Evolutionary conservation across 1,140 invertebrate genomes (phyloP), one percentile per base, ranked within the genome.

Genomic region (Philaenus spumarius): DNA sequence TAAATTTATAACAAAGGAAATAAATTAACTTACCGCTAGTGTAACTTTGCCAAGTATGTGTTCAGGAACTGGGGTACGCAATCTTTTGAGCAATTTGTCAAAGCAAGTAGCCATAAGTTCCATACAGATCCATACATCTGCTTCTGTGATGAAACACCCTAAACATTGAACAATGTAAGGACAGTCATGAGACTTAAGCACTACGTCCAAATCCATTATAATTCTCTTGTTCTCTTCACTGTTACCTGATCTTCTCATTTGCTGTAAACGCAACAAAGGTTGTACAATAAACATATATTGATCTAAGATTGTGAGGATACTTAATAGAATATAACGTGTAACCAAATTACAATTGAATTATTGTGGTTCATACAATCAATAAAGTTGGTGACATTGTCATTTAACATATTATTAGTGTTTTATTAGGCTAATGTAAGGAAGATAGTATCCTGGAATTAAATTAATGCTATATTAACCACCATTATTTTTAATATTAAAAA

Each of bases 91-190:
- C 67, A 98, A 76, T 77, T 98, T 98, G 72, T 99, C 97, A 69
- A 98, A 89, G 77, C 96, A 98, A 11, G 94, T 96, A 7, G 91
- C 85, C 97, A 98, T 98, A 45, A 98, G 77, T 76, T 99, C 96
- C 88, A 90, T 90, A 72, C 89, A 92, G 67, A 92, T 92, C 88
- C 89, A 92, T 0, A 92, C 89, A 72, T 93, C 89, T 1, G 87
- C 83, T 69, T 95, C 90, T 1, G 93, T 97, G 24, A 98, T 95
- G 73, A 98, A 97, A 74, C 91, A 97, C 22, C 96, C 97, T 66
- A 95, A 80, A 75, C 95, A 99, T 71, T 94, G 86, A 54, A 98
- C 96, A 67, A 99, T 99, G 73, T 92, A 96, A 17, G 87, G 90
- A 79, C 95, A 98, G 71, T 96, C 94, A 66, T 97, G 90, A 43